Evolutionary conservation across 1,140 invertebrate species (phyloP), one percentile per base, ranked within the genome.

Genomic region (Tetranychus cinnabarinus): DNA sequence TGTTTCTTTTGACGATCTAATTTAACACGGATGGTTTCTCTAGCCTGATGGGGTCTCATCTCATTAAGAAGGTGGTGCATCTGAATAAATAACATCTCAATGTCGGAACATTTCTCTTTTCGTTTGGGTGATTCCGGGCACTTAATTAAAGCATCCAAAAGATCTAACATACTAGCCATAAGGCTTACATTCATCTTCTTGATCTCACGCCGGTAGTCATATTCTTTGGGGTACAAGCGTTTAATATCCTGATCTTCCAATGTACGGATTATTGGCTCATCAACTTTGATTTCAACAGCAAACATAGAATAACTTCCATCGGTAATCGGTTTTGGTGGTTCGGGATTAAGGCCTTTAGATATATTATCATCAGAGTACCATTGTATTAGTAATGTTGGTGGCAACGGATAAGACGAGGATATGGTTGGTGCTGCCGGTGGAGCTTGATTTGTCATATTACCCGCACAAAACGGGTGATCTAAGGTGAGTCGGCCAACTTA

Each of bases 21-120:
- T 88, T 95, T 95, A 0, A 96, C 91, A 60, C 91, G 76, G 8
- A 73, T 56, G n/a, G 68, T 68, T 63, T 70, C 68, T 1, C 68
- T 55, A 8, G 72, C 74, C 66, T 81, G 93, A 74, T 97, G 92
- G 0, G 93, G 93, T 67, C 95, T 78, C 70, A 96, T 96, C 75
- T 98, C 93, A 76, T 98, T 98, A 2, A 98, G 76, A 55, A 98
- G 76, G 76, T 98, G 95, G 76, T 98, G 95, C 72, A 97, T 96
- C 67, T 98, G 61, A 64, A 98, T 97, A 72, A 97, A 97, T 31
- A 97, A 72, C 34, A 97, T 72, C 74, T 88, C 95, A 5, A 98
- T 75, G 72, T 97, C 92, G 72, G 97, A 91, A 50, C 86, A 86
- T 76, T 97, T 98, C 72, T 97, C 92, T 36, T 86, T 82, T 69